Conservation (phyloP, 2,797 vertebrate species). For the Hydrophis major region DNA sequence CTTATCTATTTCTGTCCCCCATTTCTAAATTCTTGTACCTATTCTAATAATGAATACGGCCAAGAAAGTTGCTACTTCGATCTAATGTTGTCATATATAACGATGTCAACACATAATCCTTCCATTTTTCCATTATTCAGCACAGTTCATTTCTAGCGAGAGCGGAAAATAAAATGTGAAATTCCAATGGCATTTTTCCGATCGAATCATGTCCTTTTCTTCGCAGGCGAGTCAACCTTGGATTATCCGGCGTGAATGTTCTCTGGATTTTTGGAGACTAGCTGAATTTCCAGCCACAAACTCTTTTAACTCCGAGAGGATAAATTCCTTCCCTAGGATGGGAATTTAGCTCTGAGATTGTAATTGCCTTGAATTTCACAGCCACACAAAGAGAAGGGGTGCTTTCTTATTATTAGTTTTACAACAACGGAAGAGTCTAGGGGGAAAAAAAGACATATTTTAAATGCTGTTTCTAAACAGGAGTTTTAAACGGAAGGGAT, state of each 20-base stretch:
- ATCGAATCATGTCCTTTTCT: neutral
- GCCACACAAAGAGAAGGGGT: rapidly evolving
- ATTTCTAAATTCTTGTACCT: too few species aligned
- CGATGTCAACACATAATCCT: too few species aligned
- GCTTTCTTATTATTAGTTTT: neutral
- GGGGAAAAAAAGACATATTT: neutral
- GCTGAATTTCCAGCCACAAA: rapidly evolving
- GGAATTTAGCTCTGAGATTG: rapidly evolving
- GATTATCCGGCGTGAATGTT: constrained; percentile 92
- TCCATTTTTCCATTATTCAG: too few species aligned
- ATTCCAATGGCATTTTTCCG: too few species aligned
- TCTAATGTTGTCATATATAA: too few species aligned
- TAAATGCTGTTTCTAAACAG: rapidly evolving
- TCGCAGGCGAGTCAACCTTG: constrained; percentile 90
- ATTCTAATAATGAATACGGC: too few species aligned
- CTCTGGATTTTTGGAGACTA: constrained; percentile 94
- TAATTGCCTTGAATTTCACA: rapidly evolving
- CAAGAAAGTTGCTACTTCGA: too few species aligned
- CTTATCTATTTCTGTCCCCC: rapidly evolving
- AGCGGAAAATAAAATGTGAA: too few species aligned
- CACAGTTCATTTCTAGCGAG: too few species aligned
- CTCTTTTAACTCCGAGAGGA: rapidly evolving
- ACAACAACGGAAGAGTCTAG: rapidly evolving
- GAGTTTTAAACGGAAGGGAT: rapidly evolving
- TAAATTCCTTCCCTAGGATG: neutral